Evolutionary conservation across 2,888 invertebrate genomes (phyloP).

Genomic region (Metallyticus violacea): DNA sequence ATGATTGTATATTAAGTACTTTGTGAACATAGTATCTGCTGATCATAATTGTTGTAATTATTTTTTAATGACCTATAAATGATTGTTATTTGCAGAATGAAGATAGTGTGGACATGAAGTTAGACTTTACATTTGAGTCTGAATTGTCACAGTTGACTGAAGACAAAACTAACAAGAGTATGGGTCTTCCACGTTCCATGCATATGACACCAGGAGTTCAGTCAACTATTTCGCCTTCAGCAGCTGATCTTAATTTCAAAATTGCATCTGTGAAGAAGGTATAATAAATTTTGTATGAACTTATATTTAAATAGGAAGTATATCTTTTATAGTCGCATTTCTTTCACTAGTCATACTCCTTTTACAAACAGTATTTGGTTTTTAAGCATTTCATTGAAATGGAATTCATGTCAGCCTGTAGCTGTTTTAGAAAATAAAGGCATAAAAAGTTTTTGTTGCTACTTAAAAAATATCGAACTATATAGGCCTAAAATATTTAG

Average conservation of each 20-base stretch:
- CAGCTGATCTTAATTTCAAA: slow-evolving; percentile 89
- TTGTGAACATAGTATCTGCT: not conserved
- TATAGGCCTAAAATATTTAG: too few relatives aligned
- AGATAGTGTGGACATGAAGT: slow-evolving; percentile 82
- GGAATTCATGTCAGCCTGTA: too few relatives aligned
- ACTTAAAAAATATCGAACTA: too few relatives aligned
- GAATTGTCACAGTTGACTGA: slow-evolving; percentile 73
- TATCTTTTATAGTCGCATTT: not conserved
- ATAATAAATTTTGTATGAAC: not conserved
- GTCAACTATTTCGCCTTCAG: slow-evolving; percentile 73
- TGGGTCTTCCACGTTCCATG: slow-evolving; percentile 56
- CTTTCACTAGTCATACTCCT: too few relatives aligned
- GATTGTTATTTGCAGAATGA: slow-evolving; percentile 46
- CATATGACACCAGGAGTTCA: slow-evolving; percentile 60
- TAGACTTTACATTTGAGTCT: slow-evolving; percentile 87
- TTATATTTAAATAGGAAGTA: not conserved
- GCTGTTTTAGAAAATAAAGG: too few relatives aligned
- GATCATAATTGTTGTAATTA: not conserved
- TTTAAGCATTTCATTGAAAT: too few relatives aligned
- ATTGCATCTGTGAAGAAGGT: slow-evolving; percentile 90
- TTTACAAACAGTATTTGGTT: too few relatives aligned
- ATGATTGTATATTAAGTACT: too few relatives aligned
- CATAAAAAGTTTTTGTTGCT: too few relatives aligned
- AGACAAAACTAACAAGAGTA: slow-evolving; percentile 60
- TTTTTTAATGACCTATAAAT: not conserved